Evolutionary conservation across 2,888 invertebrate genomes (phyloP).

Genomic region (Agrenia bidenticulata): DNA sequence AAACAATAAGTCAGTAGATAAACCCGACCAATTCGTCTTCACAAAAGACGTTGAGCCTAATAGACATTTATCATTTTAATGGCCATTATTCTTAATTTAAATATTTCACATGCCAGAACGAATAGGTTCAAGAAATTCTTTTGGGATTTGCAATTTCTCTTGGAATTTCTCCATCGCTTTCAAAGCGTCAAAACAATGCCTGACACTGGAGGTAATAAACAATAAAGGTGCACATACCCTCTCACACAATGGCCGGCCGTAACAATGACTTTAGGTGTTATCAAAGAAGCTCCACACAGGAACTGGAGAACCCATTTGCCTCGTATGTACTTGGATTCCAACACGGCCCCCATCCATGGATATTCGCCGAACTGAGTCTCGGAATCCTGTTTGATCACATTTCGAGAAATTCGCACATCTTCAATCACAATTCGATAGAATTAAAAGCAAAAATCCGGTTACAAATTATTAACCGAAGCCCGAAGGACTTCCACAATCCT

Average conservation of each 20-base stretch:
- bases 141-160: too few species aligned
- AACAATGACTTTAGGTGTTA: conserved; percentile 53
- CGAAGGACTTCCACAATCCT: conserved; percentile 1
- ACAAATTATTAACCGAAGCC: neutral
- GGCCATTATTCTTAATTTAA: conserved; percentile 1
- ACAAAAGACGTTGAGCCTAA: neutral
- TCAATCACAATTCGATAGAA: neutral
- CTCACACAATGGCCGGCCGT: conserved; percentile 54
- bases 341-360: conserved; percentile 53
- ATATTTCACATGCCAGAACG: too few species aligned
- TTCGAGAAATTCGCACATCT: neutral
- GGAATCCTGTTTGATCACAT: conserved; percentile 38
- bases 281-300: conserved; percentile 54
- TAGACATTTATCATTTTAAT: conserved; percentile 14
- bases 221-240: conserved; percentile 55
- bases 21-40: too few species aligned
- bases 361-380: conserved; percentile 53
- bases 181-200: too few species aligned
- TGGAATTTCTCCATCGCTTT: too few species aligned
- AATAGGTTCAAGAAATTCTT: too few species aligned
- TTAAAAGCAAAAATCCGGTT: conserved; percentile 1
- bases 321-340: conserved; percentile 48
- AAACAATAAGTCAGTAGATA: too few species aligned
- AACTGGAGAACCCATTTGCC: conserved; percentile 53
- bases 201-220: too few species aligned